Percentiles rank a stretch among this genome's conserved stretches.
Conservation (phyloP, 92 coral and sea anemone genomes). For the Isaurus tuberculatus region DNA sequence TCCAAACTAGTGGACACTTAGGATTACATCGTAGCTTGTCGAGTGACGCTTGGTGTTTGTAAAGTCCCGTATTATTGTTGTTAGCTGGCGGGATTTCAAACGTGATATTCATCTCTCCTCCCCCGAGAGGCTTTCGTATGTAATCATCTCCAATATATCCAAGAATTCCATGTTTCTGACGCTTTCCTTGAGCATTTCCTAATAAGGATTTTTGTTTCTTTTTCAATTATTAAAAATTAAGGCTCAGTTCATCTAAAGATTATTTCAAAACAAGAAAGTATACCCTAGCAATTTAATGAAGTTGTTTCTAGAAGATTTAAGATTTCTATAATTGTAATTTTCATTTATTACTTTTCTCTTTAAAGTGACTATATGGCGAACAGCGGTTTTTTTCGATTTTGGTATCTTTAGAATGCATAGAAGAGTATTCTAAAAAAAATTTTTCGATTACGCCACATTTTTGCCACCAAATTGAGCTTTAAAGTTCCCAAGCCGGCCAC, state of each 20-base stretch:
- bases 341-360: too few relatives aligned
- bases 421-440: too few relatives aligned
- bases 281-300: too few relatives aligned
- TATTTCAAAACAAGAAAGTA: too few relatives aligned
- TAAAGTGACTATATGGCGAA: too few relatives aligned
- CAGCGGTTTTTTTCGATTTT: too few relatives aligned
- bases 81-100: slow-evolving; percentile 10
- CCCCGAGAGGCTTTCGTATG: slow-evolving; percentile 59
- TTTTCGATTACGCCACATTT: too few relatives aligned
- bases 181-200: slow-evolving; percentile 74
- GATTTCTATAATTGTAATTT: too few relatives aligned
- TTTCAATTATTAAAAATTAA: background rate
- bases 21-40: slow-evolving; percentile 36
- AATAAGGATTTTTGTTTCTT: background rate
- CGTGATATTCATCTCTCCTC: slow-evolving; percentile 6
- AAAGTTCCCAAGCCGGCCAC: too few relatives aligned
- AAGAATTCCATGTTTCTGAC: slow-evolving; percentile 66
- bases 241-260: background rate
- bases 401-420: too few relatives aligned
- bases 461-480: too few relatives aligned
- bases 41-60: background rate
- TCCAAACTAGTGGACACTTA: slow-evolving; percentile 67
- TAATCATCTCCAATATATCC: slow-evolving; percentile 75
- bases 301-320: too few relatives aligned
- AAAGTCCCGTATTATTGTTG: slow-evolving; percentile 7